Evolutionary conservation across 1,140 invertebrate genomes (phyloP).

Genomic region (Cyphomyrmex costatus): DNA sequence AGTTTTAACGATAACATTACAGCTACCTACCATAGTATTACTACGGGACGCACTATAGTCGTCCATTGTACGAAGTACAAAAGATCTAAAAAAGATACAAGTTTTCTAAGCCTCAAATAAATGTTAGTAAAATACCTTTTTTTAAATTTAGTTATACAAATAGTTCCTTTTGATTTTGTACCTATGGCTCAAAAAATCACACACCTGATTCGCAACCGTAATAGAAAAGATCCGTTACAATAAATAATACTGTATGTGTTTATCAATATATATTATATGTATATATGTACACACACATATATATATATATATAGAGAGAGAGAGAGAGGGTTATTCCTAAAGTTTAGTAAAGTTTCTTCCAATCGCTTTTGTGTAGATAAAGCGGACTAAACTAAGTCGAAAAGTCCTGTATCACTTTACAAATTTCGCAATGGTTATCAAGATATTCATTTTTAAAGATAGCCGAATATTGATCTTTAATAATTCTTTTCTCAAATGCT

Average conservation of each 20-base stretch:
- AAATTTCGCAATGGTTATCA: too few relatives aligned
- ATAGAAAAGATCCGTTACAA: background rate
- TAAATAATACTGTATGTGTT: background rate
- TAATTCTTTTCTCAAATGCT: too few relatives aligned
- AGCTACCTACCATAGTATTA: background rate
- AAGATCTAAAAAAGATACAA: conserved; percentile 4
- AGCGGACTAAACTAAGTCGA: too few relatives aligned
- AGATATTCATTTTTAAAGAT: too few relatives aligned
- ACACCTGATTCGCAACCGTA: too few relatives aligned
- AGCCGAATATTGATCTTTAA: too few relatives aligned
- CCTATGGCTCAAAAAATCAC: background rate
- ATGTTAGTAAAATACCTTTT: background rate
- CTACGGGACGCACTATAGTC: background rate
- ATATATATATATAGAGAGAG: too few relatives aligned
- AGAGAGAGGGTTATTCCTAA: too few relatives aligned
- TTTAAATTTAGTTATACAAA: background rate
- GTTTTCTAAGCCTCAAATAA: conserved; percentile 4
- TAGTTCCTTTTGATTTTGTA: background rate
- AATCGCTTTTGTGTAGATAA: too few relatives aligned
- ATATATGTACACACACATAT: too few relatives aligned
- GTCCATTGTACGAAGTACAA: background rate
- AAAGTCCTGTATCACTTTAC: too few relatives aligned
- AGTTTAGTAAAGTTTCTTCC: too few relatives aligned
- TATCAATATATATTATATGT: background rate
- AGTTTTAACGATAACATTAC: conserved; percentile 52